phyloP scores from a whole-genome alignment of 2,113 vertebrate species.

The Monarcha castaneiventris region DNA sequence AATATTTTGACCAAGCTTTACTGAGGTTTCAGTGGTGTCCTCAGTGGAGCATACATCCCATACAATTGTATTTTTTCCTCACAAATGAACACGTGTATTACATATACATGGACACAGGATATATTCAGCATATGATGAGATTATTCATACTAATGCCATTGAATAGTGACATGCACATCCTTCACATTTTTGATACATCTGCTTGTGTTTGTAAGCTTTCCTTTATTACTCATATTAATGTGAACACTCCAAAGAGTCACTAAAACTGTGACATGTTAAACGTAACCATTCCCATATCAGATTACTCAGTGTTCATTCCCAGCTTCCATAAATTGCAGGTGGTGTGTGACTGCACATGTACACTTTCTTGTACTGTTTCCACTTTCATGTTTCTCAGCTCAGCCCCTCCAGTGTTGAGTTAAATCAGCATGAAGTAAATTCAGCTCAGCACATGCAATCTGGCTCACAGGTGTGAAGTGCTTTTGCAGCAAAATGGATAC shows the following conservation, averaged over 20 bases:
- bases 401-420: conserved; percentile 54
- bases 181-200: conserved; percentile 40
- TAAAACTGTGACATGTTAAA: conserved; percentile 32
- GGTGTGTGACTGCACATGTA: conserved; percentile 47
- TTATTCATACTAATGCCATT: conserved; percentile 3
- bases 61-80: background rate
- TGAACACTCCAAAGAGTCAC: conserved; percentile 46
- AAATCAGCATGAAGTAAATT: conserved; percentile 51
- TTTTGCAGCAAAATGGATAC: conserved; percentile 2
- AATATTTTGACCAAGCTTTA: conserved; percentile 14
- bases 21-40: conserved; percentile 22
- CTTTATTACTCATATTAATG: conserved; percentile 51
- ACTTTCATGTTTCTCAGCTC: conserved; percentile 46
- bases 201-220: conserved; percentile 52
- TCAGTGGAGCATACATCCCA: background rate
- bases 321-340: conserved; percentile 58
- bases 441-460: conserved; percentile 49
- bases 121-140: background rate
- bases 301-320: conserved; percentile 43
- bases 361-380: conserved; percentile 32
- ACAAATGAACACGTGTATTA: background rate
- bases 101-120: background rate
- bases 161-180: background rate
- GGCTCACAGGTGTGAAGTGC: conserved; percentile 45
- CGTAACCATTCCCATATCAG: conserved; percentile 41